phyloP scores from a whole-genome alignment of 2,888 invertebrate genomes.

The Drosophila nigritarsus region DNA sequence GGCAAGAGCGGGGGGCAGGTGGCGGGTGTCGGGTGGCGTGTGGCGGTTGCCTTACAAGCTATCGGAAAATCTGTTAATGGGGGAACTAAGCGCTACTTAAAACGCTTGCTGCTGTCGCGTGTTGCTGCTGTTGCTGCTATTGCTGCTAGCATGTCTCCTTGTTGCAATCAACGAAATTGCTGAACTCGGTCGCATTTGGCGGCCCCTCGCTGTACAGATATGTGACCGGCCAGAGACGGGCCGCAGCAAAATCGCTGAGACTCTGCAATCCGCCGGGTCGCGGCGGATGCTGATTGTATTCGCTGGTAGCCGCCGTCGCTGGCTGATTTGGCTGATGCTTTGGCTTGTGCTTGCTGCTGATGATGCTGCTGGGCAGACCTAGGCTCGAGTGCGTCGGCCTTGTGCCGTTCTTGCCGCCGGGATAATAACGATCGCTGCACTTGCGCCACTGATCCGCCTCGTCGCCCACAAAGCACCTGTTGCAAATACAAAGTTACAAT shows the following conservation, averaged over 20 bases:
- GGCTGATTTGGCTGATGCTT: slow-evolving; percentile 67
- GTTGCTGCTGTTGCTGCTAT: slow-evolving; percentile 28
- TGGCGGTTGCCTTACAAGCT: slow-evolving; percentile 30
- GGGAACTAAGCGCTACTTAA: slow-evolving; percentile 33
- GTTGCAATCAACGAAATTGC: slow-evolving; percentile 85
- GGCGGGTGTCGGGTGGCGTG: neutral
- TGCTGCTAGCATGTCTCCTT: slow-evolving; percentile 83
- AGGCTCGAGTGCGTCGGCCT: slow-evolving; percentile 84
- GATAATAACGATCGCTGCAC: slow-evolving; percentile 93
- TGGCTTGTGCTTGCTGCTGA: slow-evolving; percentile 73
- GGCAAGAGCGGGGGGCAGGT: slow-evolving; percentile 4
- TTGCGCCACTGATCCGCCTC: slow-evolving; percentile 93
- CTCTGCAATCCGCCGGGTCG: slow-evolving; percentile 83
- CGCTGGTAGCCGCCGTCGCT: slow-evolving; percentile 61
- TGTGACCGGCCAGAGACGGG: slow-evolving; percentile 91
- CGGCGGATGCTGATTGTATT: slow-evolving; percentile 84
- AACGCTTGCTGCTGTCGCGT: slow-evolving; percentile 28
- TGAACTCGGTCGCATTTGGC: slow-evolving; percentile 88
- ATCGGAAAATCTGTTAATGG: slow-evolving; percentile 45
- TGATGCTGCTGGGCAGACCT: slow-evolving; percentile 79
- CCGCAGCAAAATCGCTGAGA: slow-evolving; percentile 85
- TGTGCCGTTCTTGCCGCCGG: slow-evolving; percentile 84
- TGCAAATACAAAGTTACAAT: slow-evolving; percentile 30
- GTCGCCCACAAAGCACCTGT: slow-evolving; percentile 93
- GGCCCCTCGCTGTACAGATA: slow-evolving; percentile 93